These are phyloP conservation scores for Plagiodera versicolora DNA, from an alignment of 2,888 invertebrate species.

Conservation along the genomic window DNA sequence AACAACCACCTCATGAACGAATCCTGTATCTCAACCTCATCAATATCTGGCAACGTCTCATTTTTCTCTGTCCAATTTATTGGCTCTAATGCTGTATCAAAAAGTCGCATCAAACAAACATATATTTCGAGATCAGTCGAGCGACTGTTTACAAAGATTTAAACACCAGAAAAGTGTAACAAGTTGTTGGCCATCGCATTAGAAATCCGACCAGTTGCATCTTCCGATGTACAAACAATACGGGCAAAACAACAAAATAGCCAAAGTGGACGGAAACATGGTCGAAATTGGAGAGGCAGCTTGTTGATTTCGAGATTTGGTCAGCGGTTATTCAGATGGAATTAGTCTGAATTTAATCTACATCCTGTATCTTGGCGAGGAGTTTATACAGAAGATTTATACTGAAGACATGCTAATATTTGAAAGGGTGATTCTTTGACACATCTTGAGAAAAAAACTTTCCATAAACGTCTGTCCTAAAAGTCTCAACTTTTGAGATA, in stretches of 20 bases:
- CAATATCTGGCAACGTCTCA: background rate
- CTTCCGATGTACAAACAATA: background rate
- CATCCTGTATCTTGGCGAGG: no score
- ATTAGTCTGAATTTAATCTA: no score
- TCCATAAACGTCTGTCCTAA: no score
- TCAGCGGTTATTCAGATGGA: background rate
- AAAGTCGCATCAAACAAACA: constrained; percentile 22
- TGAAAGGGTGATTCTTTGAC: no score
- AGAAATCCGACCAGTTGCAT: constrained; percentile 30
- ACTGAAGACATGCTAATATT: no score
- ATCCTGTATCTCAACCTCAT: background rate
- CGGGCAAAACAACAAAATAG: constrained; percentile 5
- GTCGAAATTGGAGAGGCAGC: background rate
- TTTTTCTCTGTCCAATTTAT: constrained; percentile 1
- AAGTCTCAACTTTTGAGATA: no score
- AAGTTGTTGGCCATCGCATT: constrained; percentile 39
- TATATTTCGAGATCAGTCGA: constrained; percentile 18
- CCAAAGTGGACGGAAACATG: background rate
- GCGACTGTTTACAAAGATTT: constrained; percentile 37
- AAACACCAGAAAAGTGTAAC: constrained; percentile 37
- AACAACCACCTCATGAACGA: no score
- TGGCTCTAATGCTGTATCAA: background rate
- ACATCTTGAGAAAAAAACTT: no score
- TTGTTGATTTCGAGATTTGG: background rate
- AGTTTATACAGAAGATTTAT: no score